Base-by-base conservation (phyloP, 2,888 invertebrate species). In the Drosophila nr. fundita region DNA sequence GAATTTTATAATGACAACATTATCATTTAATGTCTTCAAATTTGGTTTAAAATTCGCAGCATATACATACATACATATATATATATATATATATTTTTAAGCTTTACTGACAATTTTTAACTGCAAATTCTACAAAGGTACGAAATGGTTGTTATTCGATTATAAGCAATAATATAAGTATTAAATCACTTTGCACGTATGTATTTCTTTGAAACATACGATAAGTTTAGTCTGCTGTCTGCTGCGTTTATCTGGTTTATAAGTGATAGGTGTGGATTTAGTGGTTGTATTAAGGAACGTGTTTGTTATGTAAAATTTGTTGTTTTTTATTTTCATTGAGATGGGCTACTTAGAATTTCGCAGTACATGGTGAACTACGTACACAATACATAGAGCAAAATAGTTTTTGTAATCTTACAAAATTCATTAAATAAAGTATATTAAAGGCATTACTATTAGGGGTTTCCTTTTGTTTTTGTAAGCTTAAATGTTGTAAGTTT, bases 81-180 rank as follows among this genome's bases (percentile, higher is more conserved):
- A 32, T 34, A n/a, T 13, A n/a, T 32, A n/a, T 10, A 11, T 42
- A 32, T 32, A n/a, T 68, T 68, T 75, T 70, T 45, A 45, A 45
- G 45, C 45, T 87, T 82, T 76, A 77, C 66, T 63, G 82, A 78
- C 73, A 92, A 92, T 92, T 92, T 92, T 91, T 91, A 92, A 92
- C 92, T 92, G 92, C 92, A 89, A 91, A 90, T 92, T 91, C 90
- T 88, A 83, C 78, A 92, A 91, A 92, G 92, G 92, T 92, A 92
- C 92, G 89, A 87, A 84, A 79, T 67, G 40, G 60, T 73, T 67
- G 67, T 80, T 70, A 67, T 67, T 73, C 62, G 60, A 65, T 75
- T 67, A 61, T 57, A 70, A 71, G 74, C 50, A 62, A 72, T 69
- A 73, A 67, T 70, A 61, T 64, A 65, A 55, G 66, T 72, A 49